phyloP scores from a whole-genome alignment of 2,113 vertebrate genomes.

The Anas platyrhynchos region DNA sequence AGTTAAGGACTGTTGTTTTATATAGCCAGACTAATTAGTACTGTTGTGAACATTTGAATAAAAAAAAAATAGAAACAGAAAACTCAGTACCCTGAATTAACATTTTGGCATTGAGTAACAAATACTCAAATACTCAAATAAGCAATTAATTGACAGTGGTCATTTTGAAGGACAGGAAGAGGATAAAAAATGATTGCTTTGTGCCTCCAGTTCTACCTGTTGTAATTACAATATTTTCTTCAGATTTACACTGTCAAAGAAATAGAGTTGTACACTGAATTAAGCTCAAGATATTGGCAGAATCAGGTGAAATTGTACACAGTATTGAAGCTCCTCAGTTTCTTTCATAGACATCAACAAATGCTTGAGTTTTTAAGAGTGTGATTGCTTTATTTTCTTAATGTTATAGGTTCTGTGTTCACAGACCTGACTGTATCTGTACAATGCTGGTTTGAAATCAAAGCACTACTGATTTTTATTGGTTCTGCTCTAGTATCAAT shows the following conservation, averaged over 20 bases:
- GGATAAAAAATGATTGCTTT: not conserved
- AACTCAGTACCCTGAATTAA: not conserved
- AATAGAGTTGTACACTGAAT: not conserved
- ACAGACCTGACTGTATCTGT: not conserved
- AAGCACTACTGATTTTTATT: not conserved
- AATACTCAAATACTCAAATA: not conserved
- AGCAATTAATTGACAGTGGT: not conserved
- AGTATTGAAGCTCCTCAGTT: not conserved
- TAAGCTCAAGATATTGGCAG: not conserved
- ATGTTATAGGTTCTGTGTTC: not conserved
- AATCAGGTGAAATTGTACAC: not conserved
- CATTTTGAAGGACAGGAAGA: not conserved
- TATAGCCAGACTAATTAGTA: not conserved
- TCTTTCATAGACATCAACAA: not conserved
- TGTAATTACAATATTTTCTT: not conserved
- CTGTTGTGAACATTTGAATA: not conserved
- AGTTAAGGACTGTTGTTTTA: not conserved
- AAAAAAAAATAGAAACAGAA: not conserved
- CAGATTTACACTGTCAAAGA: not conserved
- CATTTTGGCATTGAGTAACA: not conserved
- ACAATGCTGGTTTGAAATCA: not conserved
- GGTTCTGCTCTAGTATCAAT: not conserved
- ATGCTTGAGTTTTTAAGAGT: not conserved
- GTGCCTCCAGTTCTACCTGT: not conserved
- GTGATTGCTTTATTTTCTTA: accelerated